Conservation (phyloP, 2,888 invertebrate genomes). For the Acanthosepion pharaonis region DNA sequence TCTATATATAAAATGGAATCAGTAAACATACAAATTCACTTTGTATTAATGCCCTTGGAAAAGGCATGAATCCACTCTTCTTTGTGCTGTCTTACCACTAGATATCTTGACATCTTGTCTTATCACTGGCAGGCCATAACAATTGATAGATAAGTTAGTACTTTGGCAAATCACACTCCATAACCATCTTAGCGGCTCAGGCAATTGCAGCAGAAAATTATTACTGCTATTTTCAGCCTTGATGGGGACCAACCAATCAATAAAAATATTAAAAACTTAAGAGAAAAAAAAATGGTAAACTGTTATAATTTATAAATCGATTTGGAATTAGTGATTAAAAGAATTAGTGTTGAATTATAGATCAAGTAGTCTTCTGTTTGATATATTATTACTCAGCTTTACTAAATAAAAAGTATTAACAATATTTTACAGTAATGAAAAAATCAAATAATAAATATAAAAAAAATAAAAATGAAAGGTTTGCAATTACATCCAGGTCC, state of each 20-base stretch:
- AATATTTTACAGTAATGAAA: no score
- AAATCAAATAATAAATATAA: no score
- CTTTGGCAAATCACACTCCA: background rate
- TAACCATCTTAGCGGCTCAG: background rate
- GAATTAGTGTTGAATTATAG: background rate
- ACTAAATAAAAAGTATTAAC: no score
- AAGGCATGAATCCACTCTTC: background rate
- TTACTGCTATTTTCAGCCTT: no score
- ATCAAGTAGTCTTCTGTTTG: no score
- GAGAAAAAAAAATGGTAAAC: background rate
- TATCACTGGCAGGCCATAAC: background rate
- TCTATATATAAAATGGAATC: background rate
- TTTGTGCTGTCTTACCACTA: background rate
- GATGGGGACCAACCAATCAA: background rate
- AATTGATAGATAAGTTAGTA: background rate
- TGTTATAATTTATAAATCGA: background rate
- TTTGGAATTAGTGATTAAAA: background rate
- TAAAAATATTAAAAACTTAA: no score
- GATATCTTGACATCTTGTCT: background rate
- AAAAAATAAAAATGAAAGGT: no score
- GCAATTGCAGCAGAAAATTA: no score
- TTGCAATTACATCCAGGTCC: conserved; percentile 86
- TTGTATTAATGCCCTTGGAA: background rate
- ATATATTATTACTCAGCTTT: no score
- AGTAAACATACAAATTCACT: background rate